Evolutionary conservation across 2,888 invertebrate species (phyloP).

Genomic region (Pollenia griseotomentosa): DNA sequence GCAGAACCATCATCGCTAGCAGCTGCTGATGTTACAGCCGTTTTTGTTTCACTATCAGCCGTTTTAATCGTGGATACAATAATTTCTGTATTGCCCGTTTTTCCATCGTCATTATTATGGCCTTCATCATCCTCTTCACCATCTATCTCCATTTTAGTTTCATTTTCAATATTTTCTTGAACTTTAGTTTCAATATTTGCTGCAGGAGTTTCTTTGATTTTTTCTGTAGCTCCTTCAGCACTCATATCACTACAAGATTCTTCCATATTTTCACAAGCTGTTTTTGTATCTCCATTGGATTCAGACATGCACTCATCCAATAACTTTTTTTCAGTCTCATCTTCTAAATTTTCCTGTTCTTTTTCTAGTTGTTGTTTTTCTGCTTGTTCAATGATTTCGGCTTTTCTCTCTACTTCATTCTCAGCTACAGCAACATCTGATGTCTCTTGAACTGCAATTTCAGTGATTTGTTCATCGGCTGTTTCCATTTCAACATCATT

Average conservation of each 20-base stretch:
- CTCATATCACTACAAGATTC: conserved; percentile 23
- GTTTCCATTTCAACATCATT: conserved; percentile 66
- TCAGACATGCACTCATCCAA: conserved; percentile 50
- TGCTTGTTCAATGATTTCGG: conserved; percentile 53
- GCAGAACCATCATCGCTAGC: conserved; percentile 30
- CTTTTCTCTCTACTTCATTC: conserved; percentile 58
- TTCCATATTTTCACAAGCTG: conserved; percentile 56
- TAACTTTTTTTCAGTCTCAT: conserved; percentile 48
- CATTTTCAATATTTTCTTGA: conserved; percentile 34
- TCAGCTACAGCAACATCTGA: conserved; percentile 32
- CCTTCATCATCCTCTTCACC: conserved; percentile 39
- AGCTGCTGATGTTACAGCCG: conserved; percentile 34
- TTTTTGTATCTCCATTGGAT: conserved; percentile 56
- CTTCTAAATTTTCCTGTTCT: conserved; percentile 18
- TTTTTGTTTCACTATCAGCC: conserved; percentile 54
- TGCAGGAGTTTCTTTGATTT: conserved; percentile 49
- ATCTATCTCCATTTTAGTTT: conserved; percentile 61
- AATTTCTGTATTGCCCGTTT: conserved; percentile 47
- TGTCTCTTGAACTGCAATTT: conserved; percentile 31
- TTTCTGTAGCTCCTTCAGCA: conserved; percentile 34
- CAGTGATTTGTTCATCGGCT: conserved; percentile 49
- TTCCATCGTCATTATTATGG: conserved; percentile 35
- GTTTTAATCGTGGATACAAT: conserved; percentile 39
- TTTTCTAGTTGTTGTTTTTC: conserved; percentile 50
- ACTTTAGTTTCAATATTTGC: conserved; percentile 25